Base-by-base conservation (phyloP, 2,888 invertebrate species). In the Euplexia lucipara region DNA sequence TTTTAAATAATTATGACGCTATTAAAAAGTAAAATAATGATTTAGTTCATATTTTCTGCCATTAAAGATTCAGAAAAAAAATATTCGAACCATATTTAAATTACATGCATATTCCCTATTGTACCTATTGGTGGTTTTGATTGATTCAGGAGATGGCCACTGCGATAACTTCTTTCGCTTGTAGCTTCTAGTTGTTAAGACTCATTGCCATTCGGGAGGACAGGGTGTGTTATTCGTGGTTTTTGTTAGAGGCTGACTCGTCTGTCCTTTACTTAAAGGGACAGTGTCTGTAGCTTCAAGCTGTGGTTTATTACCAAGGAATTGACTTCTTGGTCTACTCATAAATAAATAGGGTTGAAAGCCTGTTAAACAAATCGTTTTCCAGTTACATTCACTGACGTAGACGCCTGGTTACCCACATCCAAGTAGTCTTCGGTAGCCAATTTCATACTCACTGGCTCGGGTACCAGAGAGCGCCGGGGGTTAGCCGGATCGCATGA, bases 391-490 rank as follows among this genome's bases (percentile, higher is more conserved):
- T 37, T 51, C 5, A 35, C 51, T 22, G 35, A 9, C 14, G 2
- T 20, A 3, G 49, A n/a, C 0, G 35, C 32, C 49, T 49, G 49
- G 20, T 49, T 10, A n/a, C 22, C n/a, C 6, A 22, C 22, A 2
- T 35, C 20, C 6, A 22, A 9, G 37, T 3, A 26, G 53, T 41
- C 30, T 41, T 53, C n/a, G n/a, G n/a, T n/a, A n/a, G 14, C 30
- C n/a, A 30, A 44, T 44, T 44, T 53, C 53, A 42, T 45, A 56
- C 45, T 35, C 35, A 22, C 54, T 10, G 35, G 45, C 56, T 37
- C 37, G 56, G 56, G n/a, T 57, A 57, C 56, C 45, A 8, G 56
- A 12, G 56, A 35, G 56, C 35, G 56, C 45, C 14, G 57, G 57
- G 37, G 16, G 57, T 57, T 57, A 47, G 57, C 47, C 47, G 57